Evolutionary conservation across 92 coral and sea anemone species (phyloP), one percentile per base, ranked within the genome.

Genomic region (Parazoanthus darwini): DNA sequence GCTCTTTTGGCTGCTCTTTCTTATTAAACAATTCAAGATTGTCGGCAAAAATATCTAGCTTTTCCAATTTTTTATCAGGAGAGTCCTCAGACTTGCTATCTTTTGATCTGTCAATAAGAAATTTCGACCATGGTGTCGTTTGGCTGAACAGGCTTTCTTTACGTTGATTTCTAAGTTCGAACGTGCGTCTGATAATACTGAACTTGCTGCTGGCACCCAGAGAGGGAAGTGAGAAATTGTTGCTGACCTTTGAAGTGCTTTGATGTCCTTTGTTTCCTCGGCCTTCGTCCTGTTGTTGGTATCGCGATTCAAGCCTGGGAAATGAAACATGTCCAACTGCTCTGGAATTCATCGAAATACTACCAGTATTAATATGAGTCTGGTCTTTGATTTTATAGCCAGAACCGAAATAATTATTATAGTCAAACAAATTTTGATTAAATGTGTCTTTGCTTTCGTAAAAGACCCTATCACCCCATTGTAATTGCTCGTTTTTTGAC

Each of bases 131-230:
- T 50, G 71, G 80, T 76, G 79, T 63, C 5, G 39, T 50, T 38
- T 84, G 80, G 37, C 68, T 58, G 13, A 46, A 37, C 26, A 72
- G 74, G 58, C 20, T 56, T 25, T 65, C 71, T 18, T 51, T 50
- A 23, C 93, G 95, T 23, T 76, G 77, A 50, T 72, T 82, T 65
- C 95, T 63, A 43, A 94, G 87, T 39, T 92, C 89, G 58, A 73
- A 78, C 73, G 92, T 91, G 83, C 89, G 89, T 78, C 82, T 89
- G 74, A 94, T 75, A n/a, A 94, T 92, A 13, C 79, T 75, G 43
- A 94, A 94, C 86, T 92, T 94, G 86, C 95, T 94, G 14, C 78
- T 38, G 8, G 91, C 81, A 79, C 91, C 94, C 35, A 94, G 88
- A 16, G 79, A 67, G 1, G 95, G 94, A 15, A 92, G 42, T 23